Conservation (phyloP, 2,797 vertebrate species). For the Etheostoma nigrum region DNA sequence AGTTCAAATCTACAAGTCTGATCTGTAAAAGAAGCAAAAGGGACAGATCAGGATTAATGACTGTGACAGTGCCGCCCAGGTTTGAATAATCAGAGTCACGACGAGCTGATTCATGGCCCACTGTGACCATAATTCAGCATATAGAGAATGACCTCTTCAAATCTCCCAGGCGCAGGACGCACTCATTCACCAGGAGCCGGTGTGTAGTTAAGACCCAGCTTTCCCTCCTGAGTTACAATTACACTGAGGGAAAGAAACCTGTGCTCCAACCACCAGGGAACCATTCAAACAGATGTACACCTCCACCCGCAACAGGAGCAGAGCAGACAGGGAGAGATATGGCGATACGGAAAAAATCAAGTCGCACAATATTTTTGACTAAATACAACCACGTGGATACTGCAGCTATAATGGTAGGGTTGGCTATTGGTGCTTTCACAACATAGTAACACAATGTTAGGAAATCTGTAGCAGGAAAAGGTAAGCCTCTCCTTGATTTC, state of each 20-base stretch:
- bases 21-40: not conserved
- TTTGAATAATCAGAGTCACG: constrained; percentile 15
- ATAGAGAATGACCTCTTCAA: constrained; percentile 15
- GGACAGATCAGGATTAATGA: constrained; percentile 7
- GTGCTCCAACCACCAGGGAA: not conserved
- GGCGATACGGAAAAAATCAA: too few species aligned
- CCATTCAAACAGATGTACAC: not conserved
- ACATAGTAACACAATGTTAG: too few species aligned
- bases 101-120: constrained; percentile 8
- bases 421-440: too few species aligned
- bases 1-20: constrained; percentile 7
- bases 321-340: not conserved
- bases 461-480: too few species aligned
- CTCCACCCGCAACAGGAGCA: not conserved
- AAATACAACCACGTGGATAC: too few species aligned
- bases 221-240: not conserved
- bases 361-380: too few species aligned
- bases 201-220: constrained; percentile 9
- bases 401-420: too few species aligned
- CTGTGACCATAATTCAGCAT: constrained; percentile 16
- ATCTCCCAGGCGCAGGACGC: not conserved
- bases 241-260: not conserved
- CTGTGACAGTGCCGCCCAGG: not conserved
- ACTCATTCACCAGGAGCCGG: not conserved
- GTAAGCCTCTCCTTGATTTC: too few species aligned